These are phyloP conservation scores for Platerodrilus igneus DNA, from an alignment of 2,888 invertebrate species.

Conservation along the genomic window DNA sequence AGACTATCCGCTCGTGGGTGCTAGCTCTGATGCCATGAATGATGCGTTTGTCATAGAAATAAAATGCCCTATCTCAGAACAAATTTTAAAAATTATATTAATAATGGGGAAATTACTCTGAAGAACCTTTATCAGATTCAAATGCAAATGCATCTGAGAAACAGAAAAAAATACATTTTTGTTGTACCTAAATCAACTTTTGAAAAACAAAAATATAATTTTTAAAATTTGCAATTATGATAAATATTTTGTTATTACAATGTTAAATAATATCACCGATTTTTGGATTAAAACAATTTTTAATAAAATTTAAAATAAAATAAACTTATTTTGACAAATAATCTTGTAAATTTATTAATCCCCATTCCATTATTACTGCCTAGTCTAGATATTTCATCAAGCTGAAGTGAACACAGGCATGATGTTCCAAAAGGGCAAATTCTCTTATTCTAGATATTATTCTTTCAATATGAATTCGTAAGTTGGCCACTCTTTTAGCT, in stretches of 20 bases:
- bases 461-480: constrained; percentile 13
- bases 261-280: too few species aligned
- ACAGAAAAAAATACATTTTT: constrained; percentile 18
- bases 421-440: constrained; percentile 16
- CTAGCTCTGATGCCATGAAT: too few species aligned
- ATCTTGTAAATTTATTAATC: constrained; percentile 18
- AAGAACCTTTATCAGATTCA: constrained; percentile 25
- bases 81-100: too few species aligned
- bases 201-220: too few species aligned
- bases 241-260: too few species aligned
- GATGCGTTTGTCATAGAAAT: too few species aligned
- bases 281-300: constrained; percentile 1
- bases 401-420: constrained; percentile 17
- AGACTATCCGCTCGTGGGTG: too few species aligned
- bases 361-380: constrained; percentile 15
- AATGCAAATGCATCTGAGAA: constrained; percentile 24
- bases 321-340: not conserved
- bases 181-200: constrained; percentile 23
- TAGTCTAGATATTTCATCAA: constrained; percentile 12
- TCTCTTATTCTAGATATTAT: constrained; percentile 18
- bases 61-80: too few species aligned
- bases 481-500: constrained; percentile 7
- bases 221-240: too few species aligned
- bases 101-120: constrained; percentile 12
- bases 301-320: constrained; percentile 7